Evolutionary conservation across 2,888 invertebrate species (phyloP), one percentile per base, ranked within the genome.

Genomic region (Caenorhabditis uteleia): DNA sequence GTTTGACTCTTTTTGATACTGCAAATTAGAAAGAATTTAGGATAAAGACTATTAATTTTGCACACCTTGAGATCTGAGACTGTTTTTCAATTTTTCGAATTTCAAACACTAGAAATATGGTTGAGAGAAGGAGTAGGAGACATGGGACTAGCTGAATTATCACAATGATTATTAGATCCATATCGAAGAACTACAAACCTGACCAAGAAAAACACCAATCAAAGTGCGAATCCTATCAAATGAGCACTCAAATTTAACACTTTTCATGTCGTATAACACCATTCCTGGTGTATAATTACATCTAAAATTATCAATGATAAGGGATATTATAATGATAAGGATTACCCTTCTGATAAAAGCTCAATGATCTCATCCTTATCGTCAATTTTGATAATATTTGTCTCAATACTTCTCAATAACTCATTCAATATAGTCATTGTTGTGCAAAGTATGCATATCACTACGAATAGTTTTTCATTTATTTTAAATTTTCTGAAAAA

Each of bases 141-240:
- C 36, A 48, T 16, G 47, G 47, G 20, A 48, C 27, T 3, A 48
- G 14, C 47, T 48, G 38, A 38, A 48, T n/a, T n/a, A n/a, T n/a
- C n/a, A n/a, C n/a, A n/a, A n/a, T n/a, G n/a, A n/a, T n/a, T n/a
- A n/a, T n/a, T n/a, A n/a, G n/a, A n/a, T n/a, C n/a, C n/a, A n/a
- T n/a, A n/a, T n/a, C n/a, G n/a, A n/a, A n/a, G n/a, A n/a, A n/a
- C n/a, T n/a, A n/a, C n/a, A n/a, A 14, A 46, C 46, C 34, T 46
- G 34, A 23, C 34, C 46, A 14, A 23, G n/a, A 10, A 46, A 3
- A 10, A 40, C 40, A 23, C 40, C 14, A 10, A 40, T 23, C 10
- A 40, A 40, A 23, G 40, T 25, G 6, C 40, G 40, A 20, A 44
- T 20, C n/a, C 8, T n/a, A n/a, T 44, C 44, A 10, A 44, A 44